Base-by-base conservation (phyloP, 2,797 vertebrate species). In the Crossoptilon crossoptilon region DNA sequence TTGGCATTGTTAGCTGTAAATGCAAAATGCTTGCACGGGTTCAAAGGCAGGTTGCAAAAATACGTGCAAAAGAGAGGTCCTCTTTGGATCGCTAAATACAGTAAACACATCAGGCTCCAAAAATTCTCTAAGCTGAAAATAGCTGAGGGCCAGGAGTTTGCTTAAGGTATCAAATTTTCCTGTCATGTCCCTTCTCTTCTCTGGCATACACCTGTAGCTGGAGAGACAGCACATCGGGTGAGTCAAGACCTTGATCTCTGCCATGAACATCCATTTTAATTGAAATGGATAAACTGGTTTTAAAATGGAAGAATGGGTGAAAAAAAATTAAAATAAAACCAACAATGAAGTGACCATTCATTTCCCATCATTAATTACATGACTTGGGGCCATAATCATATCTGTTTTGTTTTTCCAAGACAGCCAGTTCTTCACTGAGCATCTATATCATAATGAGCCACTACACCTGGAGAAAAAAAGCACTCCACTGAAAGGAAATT, bases 51-150 rank as follows among this genome's bases (percentile, higher is more conserved):
- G 31, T 6, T 83, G 56, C 29, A 14, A 39, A 85, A 79, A 79
- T 0, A 0, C 4, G 4, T 6, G 6, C 51, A 21, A 18, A 73
- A 31, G 56, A 77, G 31, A 35, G 4, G 14, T 56, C 10, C 17
- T 16, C 35, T 83, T 82, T 31, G 41, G 12, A 8, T 80, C 11
- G 9, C 11, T 31, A 24, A 63, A 19, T 44, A 37, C 6, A 62
- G 31, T 44, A 74, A 88, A 44, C 18, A 39, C 16, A 19, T 19
- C 21, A 43, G n/a, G 19, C 10, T 79, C 23, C 44, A 59, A 85
- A 80, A 49, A 62, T 60, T 60, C 31, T 70, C 41, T 66, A 37
- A 60, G 2, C 2, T 35, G 51, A 67, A 73, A 63, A 44, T 6
- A 75, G 15, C 4, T 75, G 21, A 31, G n/a, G 8, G 43, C 22